Evolutionary conservation across 2,888 invertebrate genomes (phyloP).

Genomic region (Drosophila fulvimacula): DNA sequence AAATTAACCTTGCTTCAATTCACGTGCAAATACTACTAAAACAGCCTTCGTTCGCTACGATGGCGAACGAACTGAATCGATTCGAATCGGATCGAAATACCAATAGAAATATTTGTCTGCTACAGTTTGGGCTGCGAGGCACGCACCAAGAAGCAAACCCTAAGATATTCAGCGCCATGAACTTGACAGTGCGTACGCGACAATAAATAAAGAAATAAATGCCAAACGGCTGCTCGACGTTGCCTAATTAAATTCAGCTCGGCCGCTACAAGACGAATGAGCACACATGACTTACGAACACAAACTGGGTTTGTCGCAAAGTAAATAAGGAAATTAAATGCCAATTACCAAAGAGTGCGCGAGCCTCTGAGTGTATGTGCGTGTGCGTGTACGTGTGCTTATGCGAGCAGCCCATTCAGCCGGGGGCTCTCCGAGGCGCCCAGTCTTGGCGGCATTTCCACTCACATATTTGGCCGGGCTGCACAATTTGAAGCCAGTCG

Average conservation of each 20-base stretch:
- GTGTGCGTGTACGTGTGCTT: neutral
- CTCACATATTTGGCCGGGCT: conserved; percentile 51
- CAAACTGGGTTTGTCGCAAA: conserved; percentile 36
- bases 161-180: conserved; percentile 56
- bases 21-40: conserved; percentile 7
- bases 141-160: conserved; percentile 22
- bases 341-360: conserved; percentile 24
- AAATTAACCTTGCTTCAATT: conserved; percentile 31
- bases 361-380: neutral
- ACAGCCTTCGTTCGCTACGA: conserved; percentile 26
- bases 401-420: conserved; percentile 23
- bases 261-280: conserved; percentile 3
- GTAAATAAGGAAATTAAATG: conserved; percentile 48
- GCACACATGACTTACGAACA: conserved; percentile 16
- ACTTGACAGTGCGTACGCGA: conserved; percentile 49
- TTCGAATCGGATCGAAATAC: neutral
- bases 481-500: conserved; percentile 53
- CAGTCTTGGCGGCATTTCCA: conserved; percentile 26
- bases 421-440: conserved; percentile 22
- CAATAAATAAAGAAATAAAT: conserved; percentile 19
- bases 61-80: neutral
- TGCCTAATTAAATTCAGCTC: conserved; percentile 60
- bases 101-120: neutral
- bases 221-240: conserved; percentile 35
- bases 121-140: conserved; percentile 30